Conservation (phyloP, 2,888 invertebrate species). For the Prosopocoilus inquinatus region DNA sequence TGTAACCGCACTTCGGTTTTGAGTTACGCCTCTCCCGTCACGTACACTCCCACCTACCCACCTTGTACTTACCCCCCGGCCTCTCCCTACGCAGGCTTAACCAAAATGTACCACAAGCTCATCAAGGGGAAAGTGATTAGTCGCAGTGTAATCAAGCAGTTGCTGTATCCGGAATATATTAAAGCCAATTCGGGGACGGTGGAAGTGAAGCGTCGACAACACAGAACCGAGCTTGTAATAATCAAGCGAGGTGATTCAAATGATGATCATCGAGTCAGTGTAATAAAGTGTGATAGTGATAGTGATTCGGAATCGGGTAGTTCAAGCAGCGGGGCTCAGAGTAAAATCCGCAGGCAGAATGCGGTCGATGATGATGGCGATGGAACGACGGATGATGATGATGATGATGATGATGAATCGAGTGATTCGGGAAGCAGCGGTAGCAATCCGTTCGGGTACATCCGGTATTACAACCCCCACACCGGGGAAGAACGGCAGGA, state of each 20-base stretch:
- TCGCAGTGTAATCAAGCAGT: slow-evolving; percentile 68
- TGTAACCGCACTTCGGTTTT: slow-evolving; percentile 56
- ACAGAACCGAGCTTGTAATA: slow-evolving; percentile 51
- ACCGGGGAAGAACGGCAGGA: slow-evolving; percentile 49
- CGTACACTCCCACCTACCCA: slow-evolving; percentile 59
- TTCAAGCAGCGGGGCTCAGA: slow-evolving; percentile 46
- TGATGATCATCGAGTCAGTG: slow-evolving; percentile 40
- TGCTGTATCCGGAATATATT: slow-evolving; percentile 66
- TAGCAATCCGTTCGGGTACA: slow-evolving; percentile 65
- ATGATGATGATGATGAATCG: slow-evolving; percentile 49
- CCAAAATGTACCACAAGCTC: slow-evolving; percentile 72
- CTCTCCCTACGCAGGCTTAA: slow-evolving; percentile 75
- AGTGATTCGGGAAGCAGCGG: slow-evolving; percentile 57
- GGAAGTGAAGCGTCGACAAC: slow-evolving; percentile 56
- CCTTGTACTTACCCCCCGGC: slow-evolving; percentile 74
- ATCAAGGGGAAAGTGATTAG: slow-evolving; percentile 72
- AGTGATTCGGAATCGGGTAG: slow-evolving; percentile 45
- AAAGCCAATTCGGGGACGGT: slow-evolving; percentile 55
- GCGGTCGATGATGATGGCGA: slow-evolving; percentile 52
- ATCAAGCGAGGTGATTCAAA: slow-evolving; percentile 35
- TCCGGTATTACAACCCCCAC: slow-evolving; percentile 61
- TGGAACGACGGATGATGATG: slow-evolving; percentile 45
- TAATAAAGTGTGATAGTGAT: slow-evolving; percentile 49
- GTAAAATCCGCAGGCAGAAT: slow-evolving; percentile 59
- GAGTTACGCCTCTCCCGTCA: slow-evolving; percentile 43